Percentiles rank a stretch among this genome's conserved stretches.
These are phyloP conservation scores for Larimichthys polyactis DNA, from an alignment of 2,113 vertebrate species.

Conservation along the genomic window DNA sequence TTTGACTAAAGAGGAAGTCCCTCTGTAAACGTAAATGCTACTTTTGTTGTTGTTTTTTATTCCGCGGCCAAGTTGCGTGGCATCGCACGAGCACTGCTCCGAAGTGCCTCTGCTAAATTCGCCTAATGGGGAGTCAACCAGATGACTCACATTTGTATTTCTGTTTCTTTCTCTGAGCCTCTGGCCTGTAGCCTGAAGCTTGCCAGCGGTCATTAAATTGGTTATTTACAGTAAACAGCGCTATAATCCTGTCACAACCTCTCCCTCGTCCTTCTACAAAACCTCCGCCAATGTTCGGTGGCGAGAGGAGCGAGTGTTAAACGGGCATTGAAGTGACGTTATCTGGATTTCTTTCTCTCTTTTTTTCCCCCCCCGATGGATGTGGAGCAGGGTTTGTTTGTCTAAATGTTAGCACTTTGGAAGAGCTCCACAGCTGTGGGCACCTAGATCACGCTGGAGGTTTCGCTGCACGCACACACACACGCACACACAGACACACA, in stretches of 20 bases:
- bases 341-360: constrained; percentile 70
- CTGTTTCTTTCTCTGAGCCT: constrained; percentile 60
- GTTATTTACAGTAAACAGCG: constrained; percentile 80
- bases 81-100: constrained; percentile 45
- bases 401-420: constrained; percentile 83
- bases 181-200: constrained; percentile 65
- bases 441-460: constrained; percentile 75
- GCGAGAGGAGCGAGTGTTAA: constrained; percentile 65
- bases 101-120: constrained; percentile 58
- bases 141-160: constrained; percentile 78
- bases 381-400: constrained; percentile 78
- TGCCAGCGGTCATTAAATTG: constrained; percentile 77
- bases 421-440: constrained; percentile 80
- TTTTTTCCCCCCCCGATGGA: constrained; percentile 60
- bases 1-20: constrained; percentile 47
- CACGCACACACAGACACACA: constrained; percentile 48
- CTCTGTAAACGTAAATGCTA: constrained; percentile 49
- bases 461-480: constrained; percentile 53
- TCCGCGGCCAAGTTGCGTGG: constrained; percentile 50
- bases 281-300: constrained; percentile 66
- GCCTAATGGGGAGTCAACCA: constrained; percentile 71
- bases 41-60: constrained; percentile 59
- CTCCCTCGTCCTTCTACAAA: constrained; percentile 61
- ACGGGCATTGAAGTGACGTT: constrained; percentile 69
- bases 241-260: constrained; percentile 72